Percentiles rank a stretch among this genome's conserved stretches.
Conservation (phyloP, 2,113 vertebrate genomes). For the Jacana jacana region DNA sequence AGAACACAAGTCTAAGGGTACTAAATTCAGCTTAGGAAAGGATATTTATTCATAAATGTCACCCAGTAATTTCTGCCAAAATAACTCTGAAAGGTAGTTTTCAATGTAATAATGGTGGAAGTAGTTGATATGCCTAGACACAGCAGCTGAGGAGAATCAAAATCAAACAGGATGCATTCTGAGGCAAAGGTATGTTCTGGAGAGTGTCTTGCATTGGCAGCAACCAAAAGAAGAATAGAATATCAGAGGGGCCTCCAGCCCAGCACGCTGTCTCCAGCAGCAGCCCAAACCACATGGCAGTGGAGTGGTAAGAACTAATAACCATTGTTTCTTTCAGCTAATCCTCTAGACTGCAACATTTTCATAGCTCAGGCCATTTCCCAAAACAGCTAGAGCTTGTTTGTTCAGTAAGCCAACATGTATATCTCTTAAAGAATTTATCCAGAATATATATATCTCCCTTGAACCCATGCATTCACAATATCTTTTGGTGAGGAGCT, state of each 20-base stretch:
- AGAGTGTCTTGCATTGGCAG: background rate
- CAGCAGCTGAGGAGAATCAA: background rate
- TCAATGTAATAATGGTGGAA: background rate
- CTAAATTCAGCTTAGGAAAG: background rate
- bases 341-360: background rate
- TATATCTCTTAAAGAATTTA: background rate
- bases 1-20: background rate
- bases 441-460: background rate
- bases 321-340: background rate
- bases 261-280: background rate
- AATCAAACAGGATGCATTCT: background rate
- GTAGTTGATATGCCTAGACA: background rate
- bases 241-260: background rate
- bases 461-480: background rate
- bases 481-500: background rate
- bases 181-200: background rate
- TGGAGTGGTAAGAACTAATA: background rate
- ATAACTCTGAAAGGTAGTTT: background rate
- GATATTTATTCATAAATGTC: background rate
- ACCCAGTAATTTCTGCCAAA: background rate
- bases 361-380: background rate
- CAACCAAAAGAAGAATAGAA: background rate
- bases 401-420: background rate
- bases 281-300: background rate
- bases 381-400: background rate